Evolutionary conservation across 1,140 invertebrate genomes (phyloP), one percentile per base, ranked within the genome.

Genomic region (Marisa cornuarietis): DNA sequence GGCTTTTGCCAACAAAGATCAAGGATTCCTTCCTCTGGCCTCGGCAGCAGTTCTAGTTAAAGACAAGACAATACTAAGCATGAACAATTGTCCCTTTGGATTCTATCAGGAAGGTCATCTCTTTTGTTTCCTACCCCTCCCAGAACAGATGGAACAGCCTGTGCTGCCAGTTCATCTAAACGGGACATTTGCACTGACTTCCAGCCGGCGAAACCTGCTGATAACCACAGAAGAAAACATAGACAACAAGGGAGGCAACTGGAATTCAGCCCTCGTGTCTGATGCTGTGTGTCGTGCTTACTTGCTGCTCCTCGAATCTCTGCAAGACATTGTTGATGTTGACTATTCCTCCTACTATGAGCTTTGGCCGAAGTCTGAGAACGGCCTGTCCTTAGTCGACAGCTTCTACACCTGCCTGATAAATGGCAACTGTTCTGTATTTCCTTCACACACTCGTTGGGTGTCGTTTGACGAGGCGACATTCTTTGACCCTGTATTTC

Each of bases 161-260:
- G 71, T 81, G 31, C 69, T 85, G 22, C 83, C 83, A 49, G 74
- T 85, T 31, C 82, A 85, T 51, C 76, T 86, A 20, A 88, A 87
- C 78, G 86, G 79, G 26, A 63, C 76, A 6, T 88, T 89, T 85
- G 78, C 82, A n/a, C 73, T 87, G n/a, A 83, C 80, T 1, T 78
- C 83, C 24, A 78, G 83, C 72, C 76, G 86, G 42, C 78, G 81
- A 24, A 74, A 82, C 68, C 76, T 85, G 72, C 31, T 65, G 20
- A 65, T 74, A 54, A 26, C 79, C 18, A 81, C 71, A 31, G 76
- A 74, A 65, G 80, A 84, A 66, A 81, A 85, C 61, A 83, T 83
- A 42, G 75, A 66, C 51, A 61, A 22, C 9, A 26, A n/a, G n/a
- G n/a, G 26, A 9, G 51, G 69, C 51, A 8, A 11, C 65, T 81